These are phyloP conservation scores for Ceramica pisi DNA, from an alignment of 2,888 invertebrate species.

Conservation along the genomic window DNA sequence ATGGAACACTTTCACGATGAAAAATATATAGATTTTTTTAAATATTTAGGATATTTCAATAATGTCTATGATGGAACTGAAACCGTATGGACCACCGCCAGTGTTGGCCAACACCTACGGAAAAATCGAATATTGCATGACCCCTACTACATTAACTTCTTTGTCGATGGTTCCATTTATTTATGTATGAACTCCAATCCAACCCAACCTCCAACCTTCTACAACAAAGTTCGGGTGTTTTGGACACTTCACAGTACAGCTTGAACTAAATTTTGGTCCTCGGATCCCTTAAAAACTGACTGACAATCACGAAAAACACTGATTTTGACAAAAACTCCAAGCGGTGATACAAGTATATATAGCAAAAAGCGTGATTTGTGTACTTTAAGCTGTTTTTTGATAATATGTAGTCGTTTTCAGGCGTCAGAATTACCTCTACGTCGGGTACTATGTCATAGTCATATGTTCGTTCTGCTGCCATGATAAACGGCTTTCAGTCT, in stretches of 20 bases:
- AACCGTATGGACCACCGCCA: neutral
- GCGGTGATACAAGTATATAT: conserved; percentile 36
- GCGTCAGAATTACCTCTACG: conserved; percentile 54
- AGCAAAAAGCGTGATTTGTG: conserved; percentile 40
- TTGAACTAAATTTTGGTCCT: neutral
- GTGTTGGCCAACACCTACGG: conserved; percentile 7
- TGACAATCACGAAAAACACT: conserved; percentile 46
- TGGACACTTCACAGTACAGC: neutral
- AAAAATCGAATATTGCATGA: neutral
- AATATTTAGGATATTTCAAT: neutral
- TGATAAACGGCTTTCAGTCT: conserved; percentile 47
- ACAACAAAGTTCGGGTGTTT: neutral
- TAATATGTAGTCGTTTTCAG: conserved; percentile 23
- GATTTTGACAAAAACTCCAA: conserved; percentile 39
- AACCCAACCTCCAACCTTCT: neutral
- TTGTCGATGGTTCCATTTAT: no score
- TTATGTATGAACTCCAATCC: no score
- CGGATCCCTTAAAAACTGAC: neutral
- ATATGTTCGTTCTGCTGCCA: conserved; percentile 53
- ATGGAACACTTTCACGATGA: neutral
- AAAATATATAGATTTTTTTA: neutral
- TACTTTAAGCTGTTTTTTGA: conserved; percentile 28
- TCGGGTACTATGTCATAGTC: conserved; percentile 57
- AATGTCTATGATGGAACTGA: neutral
- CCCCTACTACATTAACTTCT: no score